Evolutionary conservation across 2,113 vertebrate genomes (phyloP), one percentile per base, ranked within the genome.

Genomic region (Leuciscus idus): DNA sequence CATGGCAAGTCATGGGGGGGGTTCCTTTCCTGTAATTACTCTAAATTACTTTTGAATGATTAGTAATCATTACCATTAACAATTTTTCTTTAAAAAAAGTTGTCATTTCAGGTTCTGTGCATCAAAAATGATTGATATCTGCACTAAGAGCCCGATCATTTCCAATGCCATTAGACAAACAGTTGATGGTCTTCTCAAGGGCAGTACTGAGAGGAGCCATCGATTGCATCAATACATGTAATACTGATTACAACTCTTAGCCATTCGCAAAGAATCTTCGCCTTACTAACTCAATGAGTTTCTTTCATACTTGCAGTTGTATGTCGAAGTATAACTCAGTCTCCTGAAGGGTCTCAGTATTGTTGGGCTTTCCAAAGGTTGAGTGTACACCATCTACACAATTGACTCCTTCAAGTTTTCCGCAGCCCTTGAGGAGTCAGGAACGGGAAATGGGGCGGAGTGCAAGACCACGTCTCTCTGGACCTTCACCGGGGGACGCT

Each of bases 361-460:
- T 39, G 33, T 57, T 46, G 33, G 46, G 74, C 23, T 50, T 70
- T 17, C 50, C 52, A n/a, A 72, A 62, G 21, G 2, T 66, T 68
- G 13, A 43, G 28, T 73, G 10, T 21, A 12, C 9, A 7, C 36
- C 1, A 36, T 77, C 91, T 95, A 97, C 57, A 98, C 96, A 1
- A 94, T 85, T 0, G 97, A 96, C 91, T 98, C 97, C 79, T 91
- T 96, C 85, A 96, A 81, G 66, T 87, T 89, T 55, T 90, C 88
- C 5, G 39, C 17, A 3, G 66, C 36, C 85, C 68, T 5, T 1
- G 87, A 50, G 76, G 79, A 50, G 21, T 86, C 62, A 0, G 84
- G 55, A 43, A 70, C 0, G 2, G 30, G 70, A 36, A 74, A 26
- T 0, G 94, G 95, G 23, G 92, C 84, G 2, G 92, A 81, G 1